These are phyloP conservation scores for Leptarthrus brevirostris DNA, from an alignment of 2,888 invertebrate species.

Conservation along the genomic window DNA sequence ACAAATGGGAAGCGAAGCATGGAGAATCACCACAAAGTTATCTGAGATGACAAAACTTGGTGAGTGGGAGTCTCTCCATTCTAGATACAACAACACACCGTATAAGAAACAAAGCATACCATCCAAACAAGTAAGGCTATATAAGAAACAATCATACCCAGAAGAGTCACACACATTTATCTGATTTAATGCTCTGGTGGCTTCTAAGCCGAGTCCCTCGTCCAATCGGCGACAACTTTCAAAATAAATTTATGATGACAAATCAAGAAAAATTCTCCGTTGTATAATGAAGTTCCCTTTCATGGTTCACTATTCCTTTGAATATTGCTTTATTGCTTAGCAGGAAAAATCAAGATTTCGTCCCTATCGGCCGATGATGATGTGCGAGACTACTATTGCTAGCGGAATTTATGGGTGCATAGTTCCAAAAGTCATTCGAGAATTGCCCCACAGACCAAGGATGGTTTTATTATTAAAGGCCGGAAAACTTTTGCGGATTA, in stretches of 20 bases:
- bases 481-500: slow-evolving; percentile 18
- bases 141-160: neutral
- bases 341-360: neutral
- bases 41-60: slow-evolving; percentile 1
- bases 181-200: slow-evolving; percentile 52
- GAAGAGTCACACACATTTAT: slow-evolving; percentile 47
- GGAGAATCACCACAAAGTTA: slow-evolving; percentile 20
- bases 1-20: slow-evolving; percentile 27
- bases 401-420: slow-evolving; percentile 6
- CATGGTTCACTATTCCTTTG: slow-evolving; percentile 5
- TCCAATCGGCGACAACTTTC: slow-evolving; percentile 47
- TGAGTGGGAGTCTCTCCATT: too few species aligned
- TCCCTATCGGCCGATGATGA: slow-evolving; percentile 3
- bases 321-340: neutral
- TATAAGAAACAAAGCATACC: too few species aligned
- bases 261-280: slow-evolving; percentile 50
- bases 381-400: neutral
- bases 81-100: too few species aligned
- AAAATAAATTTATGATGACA: slow-evolving; percentile 53
- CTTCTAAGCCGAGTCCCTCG: slow-evolving; percentile 40
- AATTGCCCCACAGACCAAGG: neutral
- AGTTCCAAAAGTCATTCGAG: slow-evolving; percentile 7
- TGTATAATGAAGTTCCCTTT: slow-evolving; percentile 20
- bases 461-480: neutral
- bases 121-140: too few species aligned